phyloP scores from a whole-genome alignment of 37 sponge, comb jelly and placozoan species.

The Agelas oroides region DNA sequence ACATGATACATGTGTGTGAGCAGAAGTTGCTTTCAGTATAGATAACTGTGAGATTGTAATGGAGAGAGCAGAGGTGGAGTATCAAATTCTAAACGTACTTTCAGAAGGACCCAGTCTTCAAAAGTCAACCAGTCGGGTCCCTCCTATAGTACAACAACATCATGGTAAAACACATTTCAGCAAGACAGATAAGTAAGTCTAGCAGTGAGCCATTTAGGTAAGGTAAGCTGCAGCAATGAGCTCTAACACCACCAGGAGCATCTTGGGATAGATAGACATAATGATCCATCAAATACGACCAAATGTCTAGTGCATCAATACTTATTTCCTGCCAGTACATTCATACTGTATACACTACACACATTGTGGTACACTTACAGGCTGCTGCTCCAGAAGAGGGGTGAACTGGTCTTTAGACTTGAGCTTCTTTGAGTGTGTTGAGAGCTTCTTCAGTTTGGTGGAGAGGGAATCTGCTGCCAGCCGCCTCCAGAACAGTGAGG shows the following conservation, averaged over 20 bases:
- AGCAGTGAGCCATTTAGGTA: no score
- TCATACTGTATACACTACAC: no score
- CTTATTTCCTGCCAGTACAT: no score
- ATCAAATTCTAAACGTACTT: slow-evolving; percentile 43
- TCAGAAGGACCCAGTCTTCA: slow-evolving; percentile 89
- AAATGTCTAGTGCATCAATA: not conserved
- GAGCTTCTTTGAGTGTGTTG: slow-evolving; percentile 74
- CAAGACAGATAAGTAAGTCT: no score
- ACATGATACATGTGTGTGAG: no score
- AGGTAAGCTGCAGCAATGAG: no score
- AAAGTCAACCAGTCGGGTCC: slow-evolving; percentile 70
- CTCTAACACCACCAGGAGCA: no score
- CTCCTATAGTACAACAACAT: slow-evolving; percentile 66
- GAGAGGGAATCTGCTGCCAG: slow-evolving; percentile 56
- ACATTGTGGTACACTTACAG: no score
- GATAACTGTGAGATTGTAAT: no score
- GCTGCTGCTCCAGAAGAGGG: slow-evolving; percentile 67
- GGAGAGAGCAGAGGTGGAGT: not conserved
- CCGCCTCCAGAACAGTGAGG: slow-evolving; percentile 78
- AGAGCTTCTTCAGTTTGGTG: slow-evolving; percentile 65
- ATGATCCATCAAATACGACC: not conserved
- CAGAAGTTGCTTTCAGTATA: no score
- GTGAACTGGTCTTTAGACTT: slow-evolving; percentile 82
- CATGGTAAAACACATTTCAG: no score
- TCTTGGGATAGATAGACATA: no score